Conservation (phyloP, 2,797 vertebrate species). For the Semotilus atromaculatus region DNA sequence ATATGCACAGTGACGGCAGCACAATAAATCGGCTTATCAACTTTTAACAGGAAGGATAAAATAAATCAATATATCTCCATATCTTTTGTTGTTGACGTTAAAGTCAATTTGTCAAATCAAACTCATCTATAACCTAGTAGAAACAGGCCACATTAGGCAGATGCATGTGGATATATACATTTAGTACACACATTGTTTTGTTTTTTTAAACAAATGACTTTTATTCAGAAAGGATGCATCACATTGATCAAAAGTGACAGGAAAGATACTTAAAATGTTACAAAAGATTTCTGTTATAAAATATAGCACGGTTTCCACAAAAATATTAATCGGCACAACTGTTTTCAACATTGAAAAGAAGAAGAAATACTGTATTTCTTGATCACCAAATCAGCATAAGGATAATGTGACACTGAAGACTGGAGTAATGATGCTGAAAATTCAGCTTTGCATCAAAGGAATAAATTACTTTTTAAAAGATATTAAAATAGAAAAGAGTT, state of each 20-base stretch:
- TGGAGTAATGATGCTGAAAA: neutral
- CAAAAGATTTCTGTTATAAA: neutral
- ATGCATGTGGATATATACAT: neutral
- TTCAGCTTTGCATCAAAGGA: neutral
- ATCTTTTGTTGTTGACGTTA: constrained; percentile 3
- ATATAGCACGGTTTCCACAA: neutral
- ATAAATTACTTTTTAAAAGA: neutral
- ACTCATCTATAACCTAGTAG: neutral
- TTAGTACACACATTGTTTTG: neutral
- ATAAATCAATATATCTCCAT: too few species aligned
- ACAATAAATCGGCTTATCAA: neutral
- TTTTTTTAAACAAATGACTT: neutral
- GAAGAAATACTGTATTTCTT: neutral
- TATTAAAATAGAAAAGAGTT: neutral
- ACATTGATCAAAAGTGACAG: neutral
- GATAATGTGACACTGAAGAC: neutral
- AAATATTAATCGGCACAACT: neutral
- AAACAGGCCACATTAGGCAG: neutral
- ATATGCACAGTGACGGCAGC: neutral
- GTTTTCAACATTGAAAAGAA: neutral
- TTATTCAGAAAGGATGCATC: neutral
- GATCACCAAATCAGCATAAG: neutral
- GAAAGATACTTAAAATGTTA: neutral
- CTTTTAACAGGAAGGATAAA: neutral
- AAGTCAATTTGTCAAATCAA: neutral